These are phyloP conservation scores for Myotis brandtii DNA, from an alignment of 2,113 vertebrate genomes.

Conservation along the genomic window DNA sequence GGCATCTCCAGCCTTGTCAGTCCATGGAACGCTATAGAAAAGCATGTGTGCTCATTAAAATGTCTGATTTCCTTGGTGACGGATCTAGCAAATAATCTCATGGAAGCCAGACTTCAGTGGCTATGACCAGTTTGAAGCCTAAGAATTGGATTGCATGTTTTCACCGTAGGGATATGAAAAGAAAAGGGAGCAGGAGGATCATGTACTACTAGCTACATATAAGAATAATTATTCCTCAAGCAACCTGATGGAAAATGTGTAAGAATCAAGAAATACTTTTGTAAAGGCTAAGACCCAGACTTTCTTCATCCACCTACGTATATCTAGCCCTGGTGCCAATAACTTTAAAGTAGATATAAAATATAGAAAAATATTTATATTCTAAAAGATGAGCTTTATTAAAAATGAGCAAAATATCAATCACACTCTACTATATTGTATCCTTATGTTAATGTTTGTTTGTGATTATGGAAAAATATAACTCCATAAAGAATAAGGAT, in stretches of 20 bases:
- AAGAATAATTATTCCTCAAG: slow-evolving; percentile 77
- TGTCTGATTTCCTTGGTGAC: slow-evolving; percentile 55
- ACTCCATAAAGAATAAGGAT: slow-evolving; percentile 51
- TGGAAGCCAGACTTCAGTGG: slow-evolving; percentile 32
- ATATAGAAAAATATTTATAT: slow-evolving; percentile 21
- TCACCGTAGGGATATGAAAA: slow-evolving; percentile 72
- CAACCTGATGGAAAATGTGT: slow-evolving; percentile 75
- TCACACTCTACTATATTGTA: neutral
- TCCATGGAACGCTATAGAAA: neutral
- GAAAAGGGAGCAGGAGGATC: slow-evolving; percentile 67
- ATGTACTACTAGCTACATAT: slow-evolving; percentile 69
- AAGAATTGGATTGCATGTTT: slow-evolving; percentile 73
- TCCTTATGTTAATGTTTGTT: slow-evolving; percentile 15
- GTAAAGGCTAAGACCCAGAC: neutral
- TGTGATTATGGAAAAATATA: neutral
- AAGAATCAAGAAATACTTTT: slow-evolving; percentile 64
- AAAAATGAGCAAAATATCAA: slow-evolving; percentile 1
- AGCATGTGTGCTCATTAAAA: slow-evolving; percentile 40
- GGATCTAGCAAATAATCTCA: slow-evolving; percentile 37
- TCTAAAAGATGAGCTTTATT: slow-evolving; percentile 21
- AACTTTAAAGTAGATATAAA: slow-evolving; percentile 1
- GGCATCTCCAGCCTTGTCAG: slow-evolving; percentile 68
- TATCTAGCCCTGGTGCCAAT: neutral
- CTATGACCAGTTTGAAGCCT: slow-evolving; percentile 36
- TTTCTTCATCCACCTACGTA: neutral